Evolutionary conservation across 2,113 vertebrate genomes (phyloP), one percentile per base, ranked within the genome.

Genomic region (Xenopus borealis): DNA sequence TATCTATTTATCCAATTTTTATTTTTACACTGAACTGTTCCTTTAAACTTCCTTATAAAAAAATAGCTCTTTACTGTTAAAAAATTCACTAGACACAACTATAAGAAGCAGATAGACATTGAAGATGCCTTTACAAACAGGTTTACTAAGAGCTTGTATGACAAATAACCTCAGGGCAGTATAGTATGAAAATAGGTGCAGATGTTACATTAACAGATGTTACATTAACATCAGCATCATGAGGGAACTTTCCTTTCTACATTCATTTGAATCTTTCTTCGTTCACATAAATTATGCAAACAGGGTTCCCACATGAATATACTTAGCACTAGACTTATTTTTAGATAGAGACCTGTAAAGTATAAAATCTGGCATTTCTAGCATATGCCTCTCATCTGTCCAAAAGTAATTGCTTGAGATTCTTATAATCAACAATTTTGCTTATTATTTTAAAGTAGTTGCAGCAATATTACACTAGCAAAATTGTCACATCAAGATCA

Each of bases 201-300:
- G 23, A 27, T 27, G 23, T 27, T 27, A 27, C 23, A 27, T 27
- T 27, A 27, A 27, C 73, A 75, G 73, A 75, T 75, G 66, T 75
- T 75, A 53, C 73, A 69, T 75, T 75, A 75, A 58, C 73, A 53
- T 20, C 20, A n/a, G n/a, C 20, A 62, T 63, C 73, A 69, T 63
- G 40, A 62, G 73, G 73, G 73, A 75, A 16, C 17, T 17, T 18
- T 53, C 57, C 73, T 45, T 62, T 75, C 66, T 62, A 19, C 57
- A 63, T 57, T 47, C 18, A 75, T 69, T 55, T 62, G 17, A 61
- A 53, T 69, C 73, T 55, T 69, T 55, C 66, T 63, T 44, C 58
- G 46, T 69, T 69, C 58, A 62, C 13, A 69, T 75, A 69, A 75
- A 75, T 75, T 55, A 75, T 75, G 73, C 58, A 75, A 45, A 10